These are phyloP conservation scores for Mythimna pallens DNA, from an alignment of 2,888 invertebrate species.

Conservation along the genomic window DNA sequence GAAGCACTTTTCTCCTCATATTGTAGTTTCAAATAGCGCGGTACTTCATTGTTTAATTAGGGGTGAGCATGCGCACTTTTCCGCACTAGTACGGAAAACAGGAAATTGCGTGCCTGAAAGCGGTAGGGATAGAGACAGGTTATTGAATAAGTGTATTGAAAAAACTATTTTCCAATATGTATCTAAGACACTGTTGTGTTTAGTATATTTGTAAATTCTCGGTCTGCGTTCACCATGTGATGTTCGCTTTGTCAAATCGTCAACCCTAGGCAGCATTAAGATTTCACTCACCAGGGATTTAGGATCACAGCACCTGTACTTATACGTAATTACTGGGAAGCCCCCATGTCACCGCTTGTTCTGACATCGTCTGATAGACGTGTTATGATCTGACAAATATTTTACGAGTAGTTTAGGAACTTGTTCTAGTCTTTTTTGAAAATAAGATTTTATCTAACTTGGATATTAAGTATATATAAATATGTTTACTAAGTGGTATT, in stretches of 20 bases:
- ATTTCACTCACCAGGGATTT: slow-evolving; percentile 78
- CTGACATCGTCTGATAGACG: slow-evolving; percentile 6
- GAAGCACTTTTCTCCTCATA: too few relatives aligned
- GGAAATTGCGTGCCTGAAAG: too few relatives aligned
- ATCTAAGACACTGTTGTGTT: not conserved
- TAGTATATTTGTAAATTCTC: not conserved
- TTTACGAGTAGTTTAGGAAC: not conserved
- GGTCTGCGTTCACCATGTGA: slow-evolving; percentile 9
- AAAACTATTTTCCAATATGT: not conserved
- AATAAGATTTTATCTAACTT: not conserved
- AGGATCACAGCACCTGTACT: slow-evolving; percentile 52
- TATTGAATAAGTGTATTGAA: too few relatives aligned
- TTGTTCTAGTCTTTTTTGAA: not conserved
- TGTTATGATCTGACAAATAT: slow-evolving; percentile 13
- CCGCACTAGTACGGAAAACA: too few relatives aligned
- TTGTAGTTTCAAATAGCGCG: not conserved
- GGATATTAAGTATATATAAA: too few relatives aligned
- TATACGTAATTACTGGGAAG: slow-evolving; percentile 43
- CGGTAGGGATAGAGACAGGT: too few relatives aligned
- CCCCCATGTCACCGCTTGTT: slow-evolving; percentile 18
- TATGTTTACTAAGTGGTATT: not conserved
- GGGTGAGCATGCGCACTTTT: too few relatives aligned
- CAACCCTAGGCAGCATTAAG: slow-evolving; percentile 73
- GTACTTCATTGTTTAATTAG: too few relatives aligned
- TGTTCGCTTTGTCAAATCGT: slow-evolving; percentile 69